Percentiles rank a stretch among this genome's conserved stretches.
These are phyloP conservation scores for Malurus melanocephalus DNA, from an alignment of 2,113 vertebrate genomes.

Conservation along the genomic window DNA sequence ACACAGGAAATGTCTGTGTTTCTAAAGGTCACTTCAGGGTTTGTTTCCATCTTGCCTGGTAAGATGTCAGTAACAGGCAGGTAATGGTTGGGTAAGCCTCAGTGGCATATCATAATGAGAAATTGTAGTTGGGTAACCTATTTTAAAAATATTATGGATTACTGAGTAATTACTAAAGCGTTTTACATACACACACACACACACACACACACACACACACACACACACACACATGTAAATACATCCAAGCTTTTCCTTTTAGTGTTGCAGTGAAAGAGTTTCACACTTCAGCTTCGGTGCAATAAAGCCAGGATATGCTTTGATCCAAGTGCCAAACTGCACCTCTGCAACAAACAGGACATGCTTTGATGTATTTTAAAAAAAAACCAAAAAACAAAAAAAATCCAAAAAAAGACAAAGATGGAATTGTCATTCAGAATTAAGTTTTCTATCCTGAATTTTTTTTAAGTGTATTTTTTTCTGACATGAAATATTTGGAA, in stretches of 20 bases:
- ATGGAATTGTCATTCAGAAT: background rate
- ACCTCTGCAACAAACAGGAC: background rate
- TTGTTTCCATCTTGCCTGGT: background rate
- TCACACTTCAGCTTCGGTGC: background rate
- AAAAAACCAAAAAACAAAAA: background rate
- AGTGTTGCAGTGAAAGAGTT: background rate
- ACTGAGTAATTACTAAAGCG: background rate
- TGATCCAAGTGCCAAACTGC: background rate
- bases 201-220: too few relatives aligned
- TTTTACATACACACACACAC: background rate
- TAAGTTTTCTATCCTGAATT: background rate
- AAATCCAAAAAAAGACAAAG: background rate
- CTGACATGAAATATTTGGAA: background rate
- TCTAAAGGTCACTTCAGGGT: background rate
- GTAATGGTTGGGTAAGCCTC: background rate
- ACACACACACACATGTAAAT: accelerated
- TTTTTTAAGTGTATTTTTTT: background rate
- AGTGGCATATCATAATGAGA: background rate
- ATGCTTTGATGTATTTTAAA: background rate
- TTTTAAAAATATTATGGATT: background rate
- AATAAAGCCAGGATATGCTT: background rate
- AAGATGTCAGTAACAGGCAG: background rate
- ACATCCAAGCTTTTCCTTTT: background rate
- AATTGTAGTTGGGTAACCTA: background rate
- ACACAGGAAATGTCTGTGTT: background rate